Evolutionary conservation across 2,113 vertebrate species (phyloP).

Genomic region (Epinephelus lanceolatus): DNA sequence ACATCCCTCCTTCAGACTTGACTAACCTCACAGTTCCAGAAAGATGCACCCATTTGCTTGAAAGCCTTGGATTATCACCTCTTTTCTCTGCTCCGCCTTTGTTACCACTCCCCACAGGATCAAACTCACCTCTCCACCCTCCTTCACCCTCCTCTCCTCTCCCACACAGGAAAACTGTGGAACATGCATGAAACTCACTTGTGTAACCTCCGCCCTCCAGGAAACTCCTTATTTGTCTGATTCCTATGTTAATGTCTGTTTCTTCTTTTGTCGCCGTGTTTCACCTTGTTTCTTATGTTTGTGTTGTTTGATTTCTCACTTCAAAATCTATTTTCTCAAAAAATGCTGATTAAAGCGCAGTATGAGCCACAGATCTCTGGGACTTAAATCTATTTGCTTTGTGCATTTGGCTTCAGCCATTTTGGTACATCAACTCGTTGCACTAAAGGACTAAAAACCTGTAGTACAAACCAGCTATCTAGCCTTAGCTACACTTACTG

Average conservation of each 20-base stretch:
- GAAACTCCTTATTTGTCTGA: background rate
- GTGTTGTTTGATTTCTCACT: background rate
- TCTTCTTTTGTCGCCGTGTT: background rate
- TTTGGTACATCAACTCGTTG: background rate
- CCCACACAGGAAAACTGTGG: background rate
- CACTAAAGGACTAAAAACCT: too few species aligned
- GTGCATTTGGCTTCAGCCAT: background rate
- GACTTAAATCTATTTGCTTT: background rate
- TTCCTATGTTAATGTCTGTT: background rate
- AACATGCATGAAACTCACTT: constrained; percentile 20
- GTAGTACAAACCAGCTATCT: too few species aligned
- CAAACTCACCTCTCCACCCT: background rate
- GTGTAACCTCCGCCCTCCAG: background rate
- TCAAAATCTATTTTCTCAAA: background rate
- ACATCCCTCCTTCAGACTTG: constrained; percentile 39
- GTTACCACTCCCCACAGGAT: background rate
- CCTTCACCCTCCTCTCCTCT: background rate
- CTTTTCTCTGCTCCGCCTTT: background rate
- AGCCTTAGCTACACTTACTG: too few species aligned
- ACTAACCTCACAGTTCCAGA: constrained; percentile 68
- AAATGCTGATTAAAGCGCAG: background rate
- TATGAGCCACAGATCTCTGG: background rate
- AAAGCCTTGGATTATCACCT: constrained; percentile 11
- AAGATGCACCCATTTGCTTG: constrained; percentile 8
- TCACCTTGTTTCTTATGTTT: background rate